Percentiles rank a stretch among this genome's conserved stretches.
phyloP scores from a whole-genome alignment of 1,140 invertebrate species.

The Drosophila equinoxialis region DNA sequence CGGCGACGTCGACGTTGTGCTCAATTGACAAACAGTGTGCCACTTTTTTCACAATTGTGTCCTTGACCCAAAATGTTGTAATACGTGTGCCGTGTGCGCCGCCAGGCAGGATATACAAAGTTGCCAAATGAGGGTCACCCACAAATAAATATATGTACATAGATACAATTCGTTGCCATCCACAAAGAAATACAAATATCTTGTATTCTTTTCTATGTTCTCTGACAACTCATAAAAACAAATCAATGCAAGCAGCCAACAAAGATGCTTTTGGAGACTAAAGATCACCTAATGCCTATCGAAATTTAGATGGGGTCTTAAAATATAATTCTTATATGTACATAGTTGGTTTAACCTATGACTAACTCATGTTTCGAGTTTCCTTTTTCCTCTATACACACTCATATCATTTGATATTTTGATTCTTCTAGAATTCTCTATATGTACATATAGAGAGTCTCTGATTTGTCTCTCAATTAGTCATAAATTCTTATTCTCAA shows the following conservation, averaged over 20 bases:
- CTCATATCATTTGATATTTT: too few relatives aligned
- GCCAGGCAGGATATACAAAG: not conserved
- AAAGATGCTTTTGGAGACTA: too few relatives aligned
- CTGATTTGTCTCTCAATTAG: constrained; percentile 1
- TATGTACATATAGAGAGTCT: not conserved
- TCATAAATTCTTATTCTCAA: not conserved
- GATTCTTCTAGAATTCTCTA: too few relatives aligned
- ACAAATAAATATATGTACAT: too few relatives aligned
- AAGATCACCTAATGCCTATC: too few relatives aligned
- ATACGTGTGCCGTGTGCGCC: not conserved
- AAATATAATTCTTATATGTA: too few relatives aligned
- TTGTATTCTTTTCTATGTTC: not conserved
- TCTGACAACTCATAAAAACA: too few relatives aligned
- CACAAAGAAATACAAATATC: not conserved
- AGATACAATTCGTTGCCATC: not conserved
- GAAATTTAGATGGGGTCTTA: too few relatives aligned
- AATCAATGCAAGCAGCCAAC: too few relatives aligned
- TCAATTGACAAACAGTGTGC: constrained; percentile 31
- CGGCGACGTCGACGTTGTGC: constrained; percentile 24
- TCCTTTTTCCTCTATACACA: too few relatives aligned
- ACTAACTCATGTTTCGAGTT: too few relatives aligned
- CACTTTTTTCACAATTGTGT: constrained; percentile 44
- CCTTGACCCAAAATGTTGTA: constrained; percentile 49
- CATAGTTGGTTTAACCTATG: too few relatives aligned
- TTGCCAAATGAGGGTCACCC: not conserved